These are phyloP conservation scores for Steinernema scapterisci DNA, from an alignment of 2,888 invertebrate species.

Conservation along the genomic window DNA sequence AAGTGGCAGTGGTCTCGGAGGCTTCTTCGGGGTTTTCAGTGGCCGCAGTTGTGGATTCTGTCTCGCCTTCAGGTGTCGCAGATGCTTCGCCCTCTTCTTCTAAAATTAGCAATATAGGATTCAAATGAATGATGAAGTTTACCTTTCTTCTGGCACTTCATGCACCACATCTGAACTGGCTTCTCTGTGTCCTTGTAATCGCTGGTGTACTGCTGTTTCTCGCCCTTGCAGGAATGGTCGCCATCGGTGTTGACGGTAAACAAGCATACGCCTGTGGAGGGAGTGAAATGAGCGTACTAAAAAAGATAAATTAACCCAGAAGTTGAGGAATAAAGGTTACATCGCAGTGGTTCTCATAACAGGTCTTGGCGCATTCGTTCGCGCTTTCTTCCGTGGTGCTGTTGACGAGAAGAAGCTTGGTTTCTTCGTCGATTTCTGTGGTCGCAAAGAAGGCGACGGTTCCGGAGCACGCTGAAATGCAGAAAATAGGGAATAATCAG, in stretches of 20 bases:
- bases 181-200: conserved; percentile 36
- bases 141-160: conserved; percentile 30
- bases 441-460: conserved; percentile 43
- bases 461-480: conserved; percentile 35
- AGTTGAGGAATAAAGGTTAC: conserved; percentile 38
- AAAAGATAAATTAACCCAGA: background rate
- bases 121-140: background rate
- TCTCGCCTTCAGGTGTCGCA: background rate
- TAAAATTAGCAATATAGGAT: background rate
- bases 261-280: conserved; percentile 44
- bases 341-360: conserved; percentile 51
- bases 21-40: background rate
- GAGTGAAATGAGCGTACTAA: conserved; percentile 54
- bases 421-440: conserved; percentile 50
- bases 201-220: conserved; percentile 33
- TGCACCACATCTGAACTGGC: conserved; percentile 34
- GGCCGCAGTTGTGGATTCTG: background rate
- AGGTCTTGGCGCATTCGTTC: conserved; percentile 51
- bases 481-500: no score
- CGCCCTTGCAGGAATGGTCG: conserved; percentile 41
- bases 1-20: background rate
- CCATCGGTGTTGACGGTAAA: conserved; percentile 54
- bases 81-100: background rate
- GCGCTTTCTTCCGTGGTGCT: conserved; percentile 43
- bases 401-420: conserved; percentile 54